Evolutionary conservation across 1,140 invertebrate species (phyloP).

Genomic region (Rhynchophorus ferrugineus): DNA sequence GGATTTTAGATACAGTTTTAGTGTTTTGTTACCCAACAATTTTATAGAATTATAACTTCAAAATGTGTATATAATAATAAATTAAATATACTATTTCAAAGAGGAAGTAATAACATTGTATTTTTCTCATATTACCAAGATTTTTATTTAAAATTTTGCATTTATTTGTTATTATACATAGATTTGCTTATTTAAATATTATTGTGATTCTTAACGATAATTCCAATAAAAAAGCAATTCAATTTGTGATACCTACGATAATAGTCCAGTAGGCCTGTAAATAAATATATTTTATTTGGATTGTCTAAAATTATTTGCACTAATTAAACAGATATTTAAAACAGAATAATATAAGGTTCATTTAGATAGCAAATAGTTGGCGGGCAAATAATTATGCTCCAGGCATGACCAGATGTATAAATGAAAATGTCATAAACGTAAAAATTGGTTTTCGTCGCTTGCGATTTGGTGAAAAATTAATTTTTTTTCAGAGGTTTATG

Average conservation of each 20-base stretch:
- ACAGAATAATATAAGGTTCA: slow-evolving; percentile 4
- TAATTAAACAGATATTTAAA: slow-evolving; percentile 18
- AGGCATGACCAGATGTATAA: background rate
- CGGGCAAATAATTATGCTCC: background rate
- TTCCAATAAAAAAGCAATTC: slow-evolving; percentile 34
- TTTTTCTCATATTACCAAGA: slow-evolving; percentile 2
- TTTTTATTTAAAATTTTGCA: slow-evolving; percentile 24
- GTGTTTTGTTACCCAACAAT: slow-evolving; percentile 17
- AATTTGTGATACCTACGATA: slow-evolving; percentile 34
- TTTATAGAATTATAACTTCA: slow-evolving; percentile 3
- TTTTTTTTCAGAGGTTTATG: slow-evolving; percentile 1
- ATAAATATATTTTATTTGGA: slow-evolving; percentile 22
- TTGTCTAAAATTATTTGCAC: slow-evolving; percentile 21
- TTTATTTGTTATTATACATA: slow-evolving; percentile 31
- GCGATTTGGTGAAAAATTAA: slow-evolving; percentile 25
- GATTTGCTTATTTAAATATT: slow-evolving; percentile 34
- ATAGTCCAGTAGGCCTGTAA: slow-evolving; percentile 27
- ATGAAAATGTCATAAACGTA: slow-evolving; percentile 22
- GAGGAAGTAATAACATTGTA: slow-evolving; percentile 13
- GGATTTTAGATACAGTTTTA: slow-evolving; percentile 10
- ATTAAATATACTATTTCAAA: slow-evolving; percentile 26
- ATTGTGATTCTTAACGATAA: slow-evolving; percentile 33
- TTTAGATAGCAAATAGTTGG: slow-evolving; percentile 11
- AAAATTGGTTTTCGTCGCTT: slow-evolving; percentile 7
- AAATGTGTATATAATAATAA: slow-evolving; percentile 6